Conservation (phyloP, 2,888 invertebrate genomes). For the Candidula unifasciata region DNA sequence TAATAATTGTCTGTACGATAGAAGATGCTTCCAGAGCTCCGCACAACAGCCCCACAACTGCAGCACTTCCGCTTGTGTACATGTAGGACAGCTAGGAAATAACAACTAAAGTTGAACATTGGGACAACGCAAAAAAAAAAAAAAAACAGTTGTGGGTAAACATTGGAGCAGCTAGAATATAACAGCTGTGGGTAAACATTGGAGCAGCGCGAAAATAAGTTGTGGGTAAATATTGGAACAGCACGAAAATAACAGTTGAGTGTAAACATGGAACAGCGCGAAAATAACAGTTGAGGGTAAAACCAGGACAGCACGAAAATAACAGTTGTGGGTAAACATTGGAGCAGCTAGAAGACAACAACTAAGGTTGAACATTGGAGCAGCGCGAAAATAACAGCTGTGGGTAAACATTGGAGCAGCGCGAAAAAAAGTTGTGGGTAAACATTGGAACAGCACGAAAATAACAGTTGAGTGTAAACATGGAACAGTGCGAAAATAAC, state of each 20-base stretch:
- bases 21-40: conserved; percentile 67
- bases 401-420: no score
- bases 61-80: conserved; percentile 61
- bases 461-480: no score
- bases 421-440: no score
- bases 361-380: background rate
- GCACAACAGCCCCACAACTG: conserved; percentile 63
- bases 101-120: background rate
- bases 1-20: conserved; percentile 61
- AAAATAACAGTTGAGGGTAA: background rate
- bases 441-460: no score
- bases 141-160: background rate
- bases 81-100: conserved; percentile 60
- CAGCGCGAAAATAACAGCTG: background rate
- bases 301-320: background rate
- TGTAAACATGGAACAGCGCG: background rate
- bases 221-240: no score
- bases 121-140: background rate
- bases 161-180: background rate
- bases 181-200: background rate
- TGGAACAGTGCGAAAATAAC: background rate
- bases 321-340: background rate
- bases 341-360: background rate
- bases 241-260: background rate
- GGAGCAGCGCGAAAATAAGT: no score